Evolutionary conservation across 92 coral and sea anemone genomes (phyloP), one percentile per base, ranked within the genome.

Genomic region (Diadumene lineata): DNA sequence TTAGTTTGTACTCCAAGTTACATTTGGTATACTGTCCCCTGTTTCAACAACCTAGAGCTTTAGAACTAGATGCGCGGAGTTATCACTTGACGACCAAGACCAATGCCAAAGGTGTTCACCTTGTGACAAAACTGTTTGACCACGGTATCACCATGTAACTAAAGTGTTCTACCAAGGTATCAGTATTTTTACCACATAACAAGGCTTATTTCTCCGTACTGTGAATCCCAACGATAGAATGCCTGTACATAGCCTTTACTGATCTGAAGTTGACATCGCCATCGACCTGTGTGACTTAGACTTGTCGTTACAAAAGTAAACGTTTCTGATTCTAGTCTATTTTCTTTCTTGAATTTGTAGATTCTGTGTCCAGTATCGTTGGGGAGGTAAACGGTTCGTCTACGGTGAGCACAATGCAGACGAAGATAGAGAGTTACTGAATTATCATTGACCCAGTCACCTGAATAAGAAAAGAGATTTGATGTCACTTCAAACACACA

Each of bases 361-460:
- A 91, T 78, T 64, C 60, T 84, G 79, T 91, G 97, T 48, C 97
- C 97, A 0, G 60, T 67, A 43, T 81, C 90, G 79, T 87, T 91
- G n/a, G 97, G 97, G 48, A 91, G n/a, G 82, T 73, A 87, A 19
- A 77, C 86, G 2, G 68, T 76, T 31, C 88, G 81, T 69, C 97
- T 69, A 60, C 97, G 84, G 60, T 84, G 88, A 11, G 86, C 44
- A 62, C 97, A 91, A 72, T 80, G 92, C 17, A 91, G 92, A 43
- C 97, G 97, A 68, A 81, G 82, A 51, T 70, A 77, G 26, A 91
- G 58, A 0, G 90, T 88, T 38, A 87, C 97, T 32, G 92, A 89
- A 55, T 91, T 87, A 53, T 87, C 89, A 66, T 88, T 91, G 31
- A 91, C 97, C 97, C 97, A 91, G n/a, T 91, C 97, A 66, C 97